Percentiles rank a stretch among this genome's conserved stretches.
phyloP scores from a whole-genome alignment of 2,797 vertebrate species.

The Sebastes diploproa region DNA sequence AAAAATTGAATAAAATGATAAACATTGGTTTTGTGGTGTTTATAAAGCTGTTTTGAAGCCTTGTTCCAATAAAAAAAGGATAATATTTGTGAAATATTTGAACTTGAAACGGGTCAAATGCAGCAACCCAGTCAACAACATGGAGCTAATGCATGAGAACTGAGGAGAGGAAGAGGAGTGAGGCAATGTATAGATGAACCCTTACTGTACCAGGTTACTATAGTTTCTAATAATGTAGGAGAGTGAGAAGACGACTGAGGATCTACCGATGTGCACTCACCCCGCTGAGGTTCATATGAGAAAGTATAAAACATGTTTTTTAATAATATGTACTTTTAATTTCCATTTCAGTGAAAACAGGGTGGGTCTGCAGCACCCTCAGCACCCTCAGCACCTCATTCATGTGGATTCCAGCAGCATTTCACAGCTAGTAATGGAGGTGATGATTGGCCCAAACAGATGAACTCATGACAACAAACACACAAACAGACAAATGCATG shows the following conservation, averaged over 20 bases:
- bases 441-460: neutral
- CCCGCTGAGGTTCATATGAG: neutral
- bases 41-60: too few relatives aligned
- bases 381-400: neutral
- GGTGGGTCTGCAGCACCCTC: too few relatives aligned
- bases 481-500: too few relatives aligned
- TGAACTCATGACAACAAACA: too few relatives aligned
- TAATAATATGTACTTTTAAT: neutral
- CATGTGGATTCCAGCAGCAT: neutral
- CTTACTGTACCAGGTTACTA: neutral
- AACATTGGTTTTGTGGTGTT: too few relatives aligned
- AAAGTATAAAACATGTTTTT: neutral
- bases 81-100: too few relatives aligned
- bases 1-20: too few relatives aligned
- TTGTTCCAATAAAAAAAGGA: too few relatives aligned
- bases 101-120: too few relatives aligned
- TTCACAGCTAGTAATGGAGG: neutral
- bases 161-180: neutral
- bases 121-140: neutral
- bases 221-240: neutral
- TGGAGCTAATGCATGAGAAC: neutral
- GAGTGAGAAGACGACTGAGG: neutral
- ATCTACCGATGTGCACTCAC: neutral
- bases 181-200: neutral
- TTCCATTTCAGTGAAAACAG: neutral